Evolutionary conservation across 2,113 vertebrate genomes (phyloP).

Genomic region (Aegithalos caudatus): DNA sequence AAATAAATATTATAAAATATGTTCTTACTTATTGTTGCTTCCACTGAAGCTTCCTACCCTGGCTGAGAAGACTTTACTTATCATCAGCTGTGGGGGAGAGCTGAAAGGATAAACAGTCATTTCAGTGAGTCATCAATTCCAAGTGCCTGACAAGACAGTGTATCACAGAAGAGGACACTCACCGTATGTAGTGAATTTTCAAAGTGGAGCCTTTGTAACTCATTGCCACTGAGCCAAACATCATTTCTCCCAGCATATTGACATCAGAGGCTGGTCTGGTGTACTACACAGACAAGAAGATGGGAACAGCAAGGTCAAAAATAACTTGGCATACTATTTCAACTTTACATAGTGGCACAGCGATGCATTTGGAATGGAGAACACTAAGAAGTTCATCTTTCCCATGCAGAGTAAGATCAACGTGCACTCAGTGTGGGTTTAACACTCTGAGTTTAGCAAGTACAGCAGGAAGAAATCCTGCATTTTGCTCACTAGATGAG

Average conservation of each 20-base stretch:
- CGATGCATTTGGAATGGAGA: background rate
- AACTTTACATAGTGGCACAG: background rate
- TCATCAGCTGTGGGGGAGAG: conserved; percentile 88
- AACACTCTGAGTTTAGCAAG: background rate
- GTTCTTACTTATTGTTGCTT: conserved; percentile 83
- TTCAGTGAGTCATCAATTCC: conserved; percentile 7
- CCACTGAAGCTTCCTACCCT: conserved; percentile 82
- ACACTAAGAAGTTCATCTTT: background rate
- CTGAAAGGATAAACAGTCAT: conserved; percentile 65
- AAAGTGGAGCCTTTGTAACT: conserved; percentile 86
- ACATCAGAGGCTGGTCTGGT: conserved; percentile 85
- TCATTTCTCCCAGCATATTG: conserved; percentile 88
- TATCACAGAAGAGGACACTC: conserved; percentile 27
- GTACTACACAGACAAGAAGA: conserved; percentile 65
- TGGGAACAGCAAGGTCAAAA: background rate
- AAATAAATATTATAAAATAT: background rate
- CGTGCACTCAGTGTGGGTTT: background rate
- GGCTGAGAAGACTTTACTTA: conserved; percentile 89
- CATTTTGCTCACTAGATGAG: background rate
- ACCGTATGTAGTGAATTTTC: conserved; percentile 89
- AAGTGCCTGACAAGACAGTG: background rate
- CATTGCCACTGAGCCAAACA: conserved; percentile 88
- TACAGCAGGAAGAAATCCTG: background rate
- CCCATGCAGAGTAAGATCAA: background rate
- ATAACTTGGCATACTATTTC: background rate